A percentile compares a stretch with the other conserved stretches of the same genome.
These are phyloP conservation scores for Ethmia dodecea DNA, from an alignment of 2,888 invertebrate species.

Conservation along the genomic window DNA sequence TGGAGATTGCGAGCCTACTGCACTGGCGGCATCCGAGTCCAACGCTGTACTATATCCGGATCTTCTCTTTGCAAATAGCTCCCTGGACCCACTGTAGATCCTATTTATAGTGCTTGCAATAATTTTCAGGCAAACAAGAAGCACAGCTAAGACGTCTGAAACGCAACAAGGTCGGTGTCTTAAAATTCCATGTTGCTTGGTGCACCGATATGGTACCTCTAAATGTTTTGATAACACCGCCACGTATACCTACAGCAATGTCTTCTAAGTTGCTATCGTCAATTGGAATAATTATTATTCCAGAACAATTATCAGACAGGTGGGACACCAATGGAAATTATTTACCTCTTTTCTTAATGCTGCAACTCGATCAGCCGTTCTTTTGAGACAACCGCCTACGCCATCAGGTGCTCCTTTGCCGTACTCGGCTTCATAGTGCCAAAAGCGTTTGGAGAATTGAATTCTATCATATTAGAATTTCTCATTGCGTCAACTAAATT, in stretches of 20 bases:
- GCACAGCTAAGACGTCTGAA: conserved; percentile 4
- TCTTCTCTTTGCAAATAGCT: too few species aligned
- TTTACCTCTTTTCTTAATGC: not conserved
- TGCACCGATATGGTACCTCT: conserved; percentile 3
- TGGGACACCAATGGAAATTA: conserved; percentile 3
- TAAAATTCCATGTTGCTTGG: conserved; percentile 3
- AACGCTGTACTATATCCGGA: too few species aligned
- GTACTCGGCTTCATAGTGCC: too few species aligned
- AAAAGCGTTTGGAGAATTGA: too few species aligned
- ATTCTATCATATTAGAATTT: too few species aligned
- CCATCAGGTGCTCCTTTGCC: conserved; percentile 32
- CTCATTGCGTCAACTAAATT: too few species aligned
- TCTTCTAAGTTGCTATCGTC: conserved; percentile 4
- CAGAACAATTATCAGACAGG: conserved; percentile 2
- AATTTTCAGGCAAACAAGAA: conserved; percentile 4
- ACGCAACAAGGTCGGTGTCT: conserved; percentile 3
- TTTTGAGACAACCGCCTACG: conserved; percentile 28
- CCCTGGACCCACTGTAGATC: conserved; percentile 1
- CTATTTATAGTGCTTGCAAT: conserved; percentile 3
- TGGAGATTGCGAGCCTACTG: conserved; percentile 2
- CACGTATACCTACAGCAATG: conserved; percentile 2
- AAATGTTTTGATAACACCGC: conserved; percentile 3
- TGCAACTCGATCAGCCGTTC: not conserved
- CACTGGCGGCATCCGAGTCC: not conserved
- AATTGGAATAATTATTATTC: conserved; percentile 4